Evolutionary conservation across 1,140 invertebrate species (phyloP).

Genomic region (Marisa cornuarietis): DNA sequence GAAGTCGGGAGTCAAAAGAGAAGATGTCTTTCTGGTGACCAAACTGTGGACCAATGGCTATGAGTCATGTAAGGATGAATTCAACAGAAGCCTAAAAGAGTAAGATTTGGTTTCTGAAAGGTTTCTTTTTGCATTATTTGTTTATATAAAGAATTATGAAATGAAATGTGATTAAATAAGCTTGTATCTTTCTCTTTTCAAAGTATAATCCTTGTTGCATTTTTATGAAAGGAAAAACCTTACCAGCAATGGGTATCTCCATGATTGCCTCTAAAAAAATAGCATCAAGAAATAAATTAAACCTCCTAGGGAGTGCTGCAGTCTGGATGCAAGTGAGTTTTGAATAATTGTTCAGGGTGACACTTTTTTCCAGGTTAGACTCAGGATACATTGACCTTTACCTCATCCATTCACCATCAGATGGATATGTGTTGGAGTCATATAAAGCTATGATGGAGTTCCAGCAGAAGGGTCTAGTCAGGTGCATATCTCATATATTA

Average conservation of each 20-base stretch:
- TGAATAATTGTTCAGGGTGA: background rate
- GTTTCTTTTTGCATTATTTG: background rate
- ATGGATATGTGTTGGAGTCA: conserved; percentile 47
- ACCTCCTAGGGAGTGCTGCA: too few relatives aligned
- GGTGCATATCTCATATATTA: conserved; percentile 19
- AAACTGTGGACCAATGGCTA: conserved; percentile 51
- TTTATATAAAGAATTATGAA: too few relatives aligned
- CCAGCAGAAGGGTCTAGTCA: conserved; percentile 48
- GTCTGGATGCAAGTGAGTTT: too few relatives aligned
- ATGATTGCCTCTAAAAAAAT: too few relatives aligned
- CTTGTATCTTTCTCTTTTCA: too few relatives aligned
- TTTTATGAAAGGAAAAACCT: too few relatives aligned
- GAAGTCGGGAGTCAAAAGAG: conserved; percentile 39
- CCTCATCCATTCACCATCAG: conserved; percentile 51
- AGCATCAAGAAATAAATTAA: too few relatives aligned
- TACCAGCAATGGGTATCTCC: too few relatives aligned
- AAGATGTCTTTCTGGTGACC: conserved; percentile 51
- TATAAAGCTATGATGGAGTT: conserved; percentile 54
- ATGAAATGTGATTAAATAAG: too few relatives aligned
- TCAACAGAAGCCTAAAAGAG: conserved; percentile 45
- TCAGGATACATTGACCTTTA: conserved; percentile 53
- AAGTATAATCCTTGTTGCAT: too few relatives aligned
- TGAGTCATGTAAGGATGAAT: conserved; percentile 33
- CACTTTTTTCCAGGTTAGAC: conserved; percentile 39
- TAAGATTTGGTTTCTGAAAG: conserved; percentile 20